These are phyloP conservation scores for Sinelater perroti DNA, from an alignment of 2,888 invertebrate genomes.

Conservation along the genomic window DNA sequence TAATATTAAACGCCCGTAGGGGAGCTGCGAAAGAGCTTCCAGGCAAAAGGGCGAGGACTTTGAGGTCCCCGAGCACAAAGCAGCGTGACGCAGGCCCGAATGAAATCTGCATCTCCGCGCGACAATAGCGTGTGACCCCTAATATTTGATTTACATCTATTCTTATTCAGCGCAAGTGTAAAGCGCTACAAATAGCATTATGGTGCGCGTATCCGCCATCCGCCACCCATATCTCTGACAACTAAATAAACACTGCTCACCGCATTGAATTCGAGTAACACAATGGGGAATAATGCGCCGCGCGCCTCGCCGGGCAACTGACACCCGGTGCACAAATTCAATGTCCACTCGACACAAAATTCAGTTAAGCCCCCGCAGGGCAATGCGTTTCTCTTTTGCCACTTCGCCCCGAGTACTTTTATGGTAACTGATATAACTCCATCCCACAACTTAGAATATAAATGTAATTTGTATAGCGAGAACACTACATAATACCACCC, in stretches of 20 bases:
- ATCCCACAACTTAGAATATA: no score
- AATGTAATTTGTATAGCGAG: no score
- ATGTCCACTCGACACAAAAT: conserved; percentile 14
- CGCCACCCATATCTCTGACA: conserved; percentile 34
- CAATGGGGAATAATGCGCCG: conserved; percentile 26
- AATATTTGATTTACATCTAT: conserved; percentile 37
- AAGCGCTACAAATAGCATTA: conserved; percentile 36
- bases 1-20: no score
- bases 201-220: conserved; percentile 25
- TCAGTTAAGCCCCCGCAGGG: conserved; percentile 7
- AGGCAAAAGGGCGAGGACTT: no score
- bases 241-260: conserved; percentile 33
- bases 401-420: no score
- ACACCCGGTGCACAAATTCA: conserved; percentile 25
- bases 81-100: conserved; percentile 4
- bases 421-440: no score
- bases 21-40: no score
- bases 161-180: conserved; percentile 30
- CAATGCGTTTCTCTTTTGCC: conserved; percentile 3
- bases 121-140: conserved; percentile 24
- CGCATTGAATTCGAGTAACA: conserved; percentile 22
- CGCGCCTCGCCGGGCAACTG: conserved; percentile 14
- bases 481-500: no score
- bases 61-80: background rate
- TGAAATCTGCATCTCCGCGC: conserved; percentile 17